Evolutionary conservation across 2,113 vertebrate species (phyloP).

Genomic region (Plectropomus leopardus): DNA sequence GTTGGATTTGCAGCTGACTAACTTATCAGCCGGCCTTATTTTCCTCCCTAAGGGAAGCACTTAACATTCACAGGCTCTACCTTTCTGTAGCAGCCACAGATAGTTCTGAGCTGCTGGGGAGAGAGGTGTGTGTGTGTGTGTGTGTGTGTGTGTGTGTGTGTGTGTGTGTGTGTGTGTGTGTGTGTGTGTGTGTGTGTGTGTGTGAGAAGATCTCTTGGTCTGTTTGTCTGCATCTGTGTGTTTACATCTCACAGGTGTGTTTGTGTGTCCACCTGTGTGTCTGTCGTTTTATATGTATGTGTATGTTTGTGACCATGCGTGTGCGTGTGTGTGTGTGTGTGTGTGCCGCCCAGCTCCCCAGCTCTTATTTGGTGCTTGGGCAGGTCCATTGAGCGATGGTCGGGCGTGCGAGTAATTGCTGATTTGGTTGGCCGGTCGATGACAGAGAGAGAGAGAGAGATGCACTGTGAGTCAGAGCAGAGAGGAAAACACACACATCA

Average conservation of each 20-base stretch:
- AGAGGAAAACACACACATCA: slow-evolving; percentile 47
- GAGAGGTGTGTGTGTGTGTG: slow-evolving; percentile 54
- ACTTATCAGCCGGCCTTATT: slow-evolving; percentile 81
- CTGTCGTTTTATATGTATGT: not conserved
- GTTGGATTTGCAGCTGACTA: slow-evolving; percentile 80
- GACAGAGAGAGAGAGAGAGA: slow-evolving; percentile 69
- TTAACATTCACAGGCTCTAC: slow-evolving; percentile 82
- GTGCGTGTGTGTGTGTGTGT: slow-evolving; percentile 29
- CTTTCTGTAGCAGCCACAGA: slow-evolving; percentile 78
- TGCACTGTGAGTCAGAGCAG: slow-evolving; percentile 50
- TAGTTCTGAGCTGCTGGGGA: slow-evolving; percentile 83
- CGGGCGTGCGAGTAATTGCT: slow-evolving; percentile 84
- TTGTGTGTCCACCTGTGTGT: slow-evolving; percentile 36
- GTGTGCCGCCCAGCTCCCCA: slow-evolving; percentile 42
- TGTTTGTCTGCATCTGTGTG: slow-evolving; percentile 33
- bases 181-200: slow-evolving; percentile 2
- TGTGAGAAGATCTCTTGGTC: slow-evolving; percentile 23
- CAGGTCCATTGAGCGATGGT: slow-evolving; percentile 84
- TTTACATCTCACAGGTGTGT: slow-evolving; percentile 54
- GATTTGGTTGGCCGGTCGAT: slow-evolving; percentile 85
- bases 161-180: slow-evolving; percentile 16
- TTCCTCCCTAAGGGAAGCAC: slow-evolving; percentile 76
- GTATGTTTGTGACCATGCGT: not conserved
- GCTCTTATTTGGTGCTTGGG: slow-evolving; percentile 85
- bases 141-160: slow-evolving; percentile 25